A percentile compares a stretch with the other conserved stretches of the same genome.
phyloP scores from a whole-genome alignment of 1,140 invertebrate species.

The Melipona quadrifasciata region DNA sequence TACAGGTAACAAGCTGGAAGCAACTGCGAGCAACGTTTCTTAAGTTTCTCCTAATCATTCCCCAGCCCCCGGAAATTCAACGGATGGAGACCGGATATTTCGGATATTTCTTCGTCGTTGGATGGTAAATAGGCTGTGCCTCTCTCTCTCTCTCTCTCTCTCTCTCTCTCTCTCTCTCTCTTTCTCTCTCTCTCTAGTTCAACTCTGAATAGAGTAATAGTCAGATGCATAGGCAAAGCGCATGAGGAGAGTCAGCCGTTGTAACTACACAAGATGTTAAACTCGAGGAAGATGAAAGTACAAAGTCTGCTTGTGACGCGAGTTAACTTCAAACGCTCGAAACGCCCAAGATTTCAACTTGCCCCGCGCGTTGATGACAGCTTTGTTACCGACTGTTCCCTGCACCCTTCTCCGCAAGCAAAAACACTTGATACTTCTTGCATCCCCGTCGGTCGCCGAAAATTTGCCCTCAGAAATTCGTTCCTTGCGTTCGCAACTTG shows the following conservation, averaged over 20 bases:
- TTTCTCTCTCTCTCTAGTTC: background rate
- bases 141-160: background rate
- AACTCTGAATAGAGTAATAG: conserved; percentile 4
- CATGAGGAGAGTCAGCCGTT: background rate
- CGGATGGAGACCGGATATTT: conserved; percentile 15
- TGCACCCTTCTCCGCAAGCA: background rate
- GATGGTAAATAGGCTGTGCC: conserved; percentile 28
- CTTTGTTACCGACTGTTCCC: conserved; percentile 35
- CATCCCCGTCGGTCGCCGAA: background rate
- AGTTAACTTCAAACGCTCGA: conserved; percentile 50
- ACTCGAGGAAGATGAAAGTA: conserved; percentile 57
- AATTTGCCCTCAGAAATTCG: background rate
- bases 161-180: background rate
- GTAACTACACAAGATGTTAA: conserved; percentile 39
- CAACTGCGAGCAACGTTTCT: background rate
- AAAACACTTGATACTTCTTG: background rate
- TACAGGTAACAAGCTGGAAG: background rate
- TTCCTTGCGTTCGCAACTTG: background rate
- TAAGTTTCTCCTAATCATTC: background rate
- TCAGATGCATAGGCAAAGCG: background rate
- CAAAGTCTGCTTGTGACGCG: conserved; percentile 47
- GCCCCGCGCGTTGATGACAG: conserved; percentile 16
- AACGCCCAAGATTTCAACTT: conserved; percentile 4
- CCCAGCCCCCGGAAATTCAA: conserved; percentile 25
- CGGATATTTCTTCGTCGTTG: conserved; percentile 8